Conservation (phyloP, 2,113 vertebrate genomes). For the Thymallus thymallus region DNA sequence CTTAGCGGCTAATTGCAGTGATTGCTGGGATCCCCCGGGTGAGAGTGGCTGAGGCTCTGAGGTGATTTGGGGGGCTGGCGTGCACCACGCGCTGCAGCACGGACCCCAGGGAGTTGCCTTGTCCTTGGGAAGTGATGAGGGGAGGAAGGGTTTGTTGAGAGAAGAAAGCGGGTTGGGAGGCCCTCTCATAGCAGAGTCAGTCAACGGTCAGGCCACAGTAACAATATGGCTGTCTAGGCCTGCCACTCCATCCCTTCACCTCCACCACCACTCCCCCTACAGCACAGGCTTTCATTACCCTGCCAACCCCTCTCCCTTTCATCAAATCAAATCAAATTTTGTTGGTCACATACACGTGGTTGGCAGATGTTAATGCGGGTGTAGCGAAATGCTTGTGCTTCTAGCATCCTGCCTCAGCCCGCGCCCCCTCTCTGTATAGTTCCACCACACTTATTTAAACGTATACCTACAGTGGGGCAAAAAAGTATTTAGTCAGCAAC, state of each 20-base stretch:
- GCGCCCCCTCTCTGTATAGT: not conserved
- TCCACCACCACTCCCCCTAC: not conserved
- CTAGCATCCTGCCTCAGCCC: too few relatives aligned
- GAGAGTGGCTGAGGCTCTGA: slow-evolving; percentile 55
- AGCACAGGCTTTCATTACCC: not conserved
- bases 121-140: slow-evolving; percentile 72
- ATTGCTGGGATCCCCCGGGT: slow-evolving; percentile 70
- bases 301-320: too few relatives aligned
- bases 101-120: slow-evolving; percentile 57
- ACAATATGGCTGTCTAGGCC: not conserved
- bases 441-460: too few relatives aligned
- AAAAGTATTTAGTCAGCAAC: too few relatives aligned
- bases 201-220: slow-evolving; percentile 24
- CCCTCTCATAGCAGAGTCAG: slow-evolving; percentile 16
- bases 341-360: too few relatives aligned
- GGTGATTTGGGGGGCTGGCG: slow-evolving; percentile 57
- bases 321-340: too few relatives aligned
- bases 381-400: too few relatives aligned
- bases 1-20: slow-evolving; percentile 78
- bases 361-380: too few relatives aligned
- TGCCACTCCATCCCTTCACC: slow-evolving; percentile 11
- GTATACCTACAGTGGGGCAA: too few relatives aligned
- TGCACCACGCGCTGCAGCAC: slow-evolving; percentile 51
- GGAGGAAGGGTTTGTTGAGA: not conserved
- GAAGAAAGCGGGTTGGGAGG: not conserved